A percentile compares a stretch with the other conserved stretches of the same genome.
Evolutionary conservation across 2,888 invertebrate genomes (phyloP).

Genomic region (Asteroscopus sphinx): DNA sequence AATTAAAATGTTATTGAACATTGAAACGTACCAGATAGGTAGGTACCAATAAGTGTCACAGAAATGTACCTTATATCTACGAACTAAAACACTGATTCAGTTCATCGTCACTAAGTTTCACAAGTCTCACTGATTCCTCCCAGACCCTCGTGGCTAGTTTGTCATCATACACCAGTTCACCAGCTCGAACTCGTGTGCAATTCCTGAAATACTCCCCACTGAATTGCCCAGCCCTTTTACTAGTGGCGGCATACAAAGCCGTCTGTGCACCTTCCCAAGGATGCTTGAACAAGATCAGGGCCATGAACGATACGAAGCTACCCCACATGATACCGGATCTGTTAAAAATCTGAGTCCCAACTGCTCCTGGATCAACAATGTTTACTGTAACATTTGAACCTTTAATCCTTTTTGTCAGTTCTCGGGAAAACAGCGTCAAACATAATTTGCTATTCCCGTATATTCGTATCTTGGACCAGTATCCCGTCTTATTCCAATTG

Average conservation of each 20-base stretch:
- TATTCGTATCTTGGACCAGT: slow-evolving; percentile 80
- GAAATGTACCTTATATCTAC: slow-evolving; percentile 3
- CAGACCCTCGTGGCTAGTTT: slow-evolving; percentile 93
- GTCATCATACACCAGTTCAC: slow-evolving; percentile 90
- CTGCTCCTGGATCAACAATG: slow-evolving; percentile 95
- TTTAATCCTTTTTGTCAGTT: slow-evolving; percentile 92
- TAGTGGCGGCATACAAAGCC: slow-evolving; percentile 92
- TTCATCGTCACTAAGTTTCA: slow-evolving; percentile 91
- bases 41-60: not conserved
- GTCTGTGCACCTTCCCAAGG: slow-evolving; percentile 95
- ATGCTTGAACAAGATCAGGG: slow-evolving; percentile 92
- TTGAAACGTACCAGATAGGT: not conserved
- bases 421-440: slow-evolving; percentile 92
- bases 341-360: slow-evolving; percentile 94
- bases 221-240: slow-evolving; percentile 92
- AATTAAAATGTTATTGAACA: slow-evolving; percentile 23
- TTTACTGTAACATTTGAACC: slow-evolving; percentile 93
- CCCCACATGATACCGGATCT: slow-evolving; percentile 82
- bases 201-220: slow-evolving; percentile 95
- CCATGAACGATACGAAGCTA: slow-evolving; percentile 89
- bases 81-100: slow-evolving; percentile 88
- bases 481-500: slow-evolving; percentile 91
- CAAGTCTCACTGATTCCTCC: slow-evolving; percentile 93
- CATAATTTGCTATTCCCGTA: slow-evolving; percentile 93
- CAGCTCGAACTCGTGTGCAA: slow-evolving; percentile 91